phyloP scores from a whole-genome alignment of 2,113 vertebrate genomes.

The Vulpes vulpes region DNA sequence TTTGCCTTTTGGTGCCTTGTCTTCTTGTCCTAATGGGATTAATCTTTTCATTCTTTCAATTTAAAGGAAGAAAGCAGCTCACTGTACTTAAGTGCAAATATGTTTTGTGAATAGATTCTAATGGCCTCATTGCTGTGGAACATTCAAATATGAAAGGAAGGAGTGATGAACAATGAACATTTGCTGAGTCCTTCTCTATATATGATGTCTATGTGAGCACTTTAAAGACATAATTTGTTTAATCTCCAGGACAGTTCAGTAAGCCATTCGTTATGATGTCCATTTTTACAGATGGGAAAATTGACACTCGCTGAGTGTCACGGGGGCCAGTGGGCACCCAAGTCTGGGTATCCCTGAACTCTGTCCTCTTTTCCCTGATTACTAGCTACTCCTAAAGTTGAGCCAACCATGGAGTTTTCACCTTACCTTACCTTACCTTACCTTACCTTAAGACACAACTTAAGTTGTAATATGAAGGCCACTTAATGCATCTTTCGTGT shows the following conservation, averaged over 20 bases:
- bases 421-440: background rate
- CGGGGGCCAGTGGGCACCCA: background rate
- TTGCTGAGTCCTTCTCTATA: background rate
- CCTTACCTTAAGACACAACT: background rate
- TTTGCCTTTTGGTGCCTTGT: background rate
- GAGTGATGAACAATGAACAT: background rate
- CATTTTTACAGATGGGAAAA: conserved; percentile 40
- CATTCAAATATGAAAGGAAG: background rate
- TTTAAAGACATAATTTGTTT: background rate
- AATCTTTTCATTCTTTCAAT: background rate
- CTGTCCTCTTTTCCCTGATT: background rate
- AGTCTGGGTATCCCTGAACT: background rate
- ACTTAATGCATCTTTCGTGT: conserved; percentile 46
- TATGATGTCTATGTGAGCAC: background rate
- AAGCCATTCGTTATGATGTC: background rate
- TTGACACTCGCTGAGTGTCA: background rate
- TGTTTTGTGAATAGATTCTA: conserved; percentile 38
- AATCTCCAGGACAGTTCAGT: background rate
- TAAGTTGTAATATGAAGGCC: conserved; percentile 14
- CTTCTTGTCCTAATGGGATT: background rate
- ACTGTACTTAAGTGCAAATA: background rate
- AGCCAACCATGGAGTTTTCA: background rate
- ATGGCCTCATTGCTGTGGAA: background rate
- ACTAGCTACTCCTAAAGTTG: background rate
- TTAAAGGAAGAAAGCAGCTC: background rate